Evolutionary conservation across 2,888 invertebrate species (phyloP).

Genomic region (Toxonevra muliebris): DNA sequence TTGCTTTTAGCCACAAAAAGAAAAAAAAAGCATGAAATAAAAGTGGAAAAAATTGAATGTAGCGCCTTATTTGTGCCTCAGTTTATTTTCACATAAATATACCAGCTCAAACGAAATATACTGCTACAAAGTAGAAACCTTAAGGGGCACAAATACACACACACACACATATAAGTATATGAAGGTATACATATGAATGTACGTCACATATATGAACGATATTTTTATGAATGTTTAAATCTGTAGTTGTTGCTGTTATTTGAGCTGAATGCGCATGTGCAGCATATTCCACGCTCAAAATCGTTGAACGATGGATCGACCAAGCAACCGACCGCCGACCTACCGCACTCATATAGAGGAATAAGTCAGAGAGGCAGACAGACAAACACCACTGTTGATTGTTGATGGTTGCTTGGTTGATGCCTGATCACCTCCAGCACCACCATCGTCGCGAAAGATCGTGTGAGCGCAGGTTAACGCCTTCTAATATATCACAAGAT

Average conservation of each 20-base stretch:
- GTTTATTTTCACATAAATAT: constrained; percentile 2
- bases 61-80: constrained; percentile 1
- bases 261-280: neutral
- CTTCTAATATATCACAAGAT: constrained; percentile 43
- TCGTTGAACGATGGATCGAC: neutral
- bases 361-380: neutral
- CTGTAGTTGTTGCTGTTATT: too few relatives aligned
- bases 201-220: too few relatives aligned
- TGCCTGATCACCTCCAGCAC: constrained; percentile 11
- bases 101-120: neutral
- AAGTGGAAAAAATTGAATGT: neutral
- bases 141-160: too few relatives aligned
- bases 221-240: too few relatives aligned
- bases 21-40: too few relatives aligned
- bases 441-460: constrained; percentile 27
- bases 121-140: too few relatives aligned
- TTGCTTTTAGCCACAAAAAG: too few relatives aligned
- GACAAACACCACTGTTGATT: neutral
- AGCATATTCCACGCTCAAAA: constrained; percentile 1
- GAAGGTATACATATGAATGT: neutral
- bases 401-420: too few relatives aligned
- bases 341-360: neutral
- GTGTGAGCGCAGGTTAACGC: constrained; percentile 45
- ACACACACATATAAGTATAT: neutral
- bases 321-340: neutral